Base-by-base conservation (phyloP, 2,888 invertebrate species). In the Orthosia cruda region DNA sequence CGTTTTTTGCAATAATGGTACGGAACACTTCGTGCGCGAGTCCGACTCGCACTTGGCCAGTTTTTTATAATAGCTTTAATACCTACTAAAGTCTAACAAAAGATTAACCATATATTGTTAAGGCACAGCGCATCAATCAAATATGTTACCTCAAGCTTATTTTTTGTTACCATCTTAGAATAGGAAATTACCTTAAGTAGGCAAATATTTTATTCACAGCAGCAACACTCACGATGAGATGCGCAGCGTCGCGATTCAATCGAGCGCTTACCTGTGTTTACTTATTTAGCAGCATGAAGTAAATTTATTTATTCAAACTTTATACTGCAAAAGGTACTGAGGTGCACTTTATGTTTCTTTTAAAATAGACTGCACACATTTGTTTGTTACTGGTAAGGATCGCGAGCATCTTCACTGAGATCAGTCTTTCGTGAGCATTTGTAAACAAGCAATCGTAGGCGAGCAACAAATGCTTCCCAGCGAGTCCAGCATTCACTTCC, bases 161-260 rank as follows among this genome's bases (percentile, higher is more conserved):
- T 70, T 57, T 78, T 63, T 63, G 54, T 67, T 63, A 18, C 26
- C 32, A 16, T 45, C n/a, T 54, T 55, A 67, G 68, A 68, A 45
- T 45, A 55, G 54, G 45, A 67, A 67, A 67, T 67, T 54, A 66
- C 57, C 40, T 32, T 55, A 26, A 57, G 75, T 50, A 50, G 59
- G 26, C 4, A 32, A n/a, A 78, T 78, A 61, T 61, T 76, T 76
- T 76, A 76, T 76, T 71, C 75, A 78, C 61, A 59, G 54, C 47
- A 45, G 3, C 13, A 70, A 78, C 61, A 78, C 61, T 70, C 45
- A 50, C 54, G 69, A 20, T 67, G 58, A 52, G n/a, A 20, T 18
- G 40, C 26, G 32, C 23, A 15, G 4, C 40, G 15, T 49, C 40
- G 52, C 13, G 49, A 77, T 40, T 61, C 78, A 54, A 61, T 69